These are phyloP conservation scores for Alcis repandata DNA, from an alignment of 2,888 invertebrate genomes.

Conservation along the genomic window DNA sequence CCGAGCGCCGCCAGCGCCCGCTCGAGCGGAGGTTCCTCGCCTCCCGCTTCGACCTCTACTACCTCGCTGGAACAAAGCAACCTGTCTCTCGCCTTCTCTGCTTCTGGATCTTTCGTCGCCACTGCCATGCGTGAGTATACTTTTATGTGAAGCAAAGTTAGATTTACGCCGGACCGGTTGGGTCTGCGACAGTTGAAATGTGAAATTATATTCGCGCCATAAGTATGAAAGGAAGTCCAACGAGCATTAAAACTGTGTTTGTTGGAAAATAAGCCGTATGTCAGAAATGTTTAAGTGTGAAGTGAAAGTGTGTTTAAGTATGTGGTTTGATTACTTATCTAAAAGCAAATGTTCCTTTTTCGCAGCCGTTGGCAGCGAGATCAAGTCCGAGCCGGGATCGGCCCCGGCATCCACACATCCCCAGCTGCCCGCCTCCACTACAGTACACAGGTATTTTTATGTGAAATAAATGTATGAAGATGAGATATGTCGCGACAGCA, in stretches of 20 bases:
- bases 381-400: conserved; percentile 61
- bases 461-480: too few species aligned
- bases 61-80: conserved; percentile 84
- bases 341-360: too few species aligned
- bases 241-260: too few species aligned
- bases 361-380: conserved; percentile 60
- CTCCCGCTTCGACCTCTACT: conserved; percentile 80
- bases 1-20: conserved; percentile 78
- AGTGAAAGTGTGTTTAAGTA: background rate
- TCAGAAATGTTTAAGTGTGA: background rate
- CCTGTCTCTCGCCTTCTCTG: conserved; percentile 78
- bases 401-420: conserved; percentile 70
- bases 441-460: conserved; percentile 66
- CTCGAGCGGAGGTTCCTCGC: conserved; percentile 76
- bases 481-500: too few species aligned
- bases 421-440: conserved; percentile 63
- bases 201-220: too few species aligned
- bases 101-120: conserved; percentile 78
- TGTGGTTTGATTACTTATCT: too few species aligned
- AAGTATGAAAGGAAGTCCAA: too few species aligned
- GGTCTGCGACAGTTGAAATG: too few species aligned
- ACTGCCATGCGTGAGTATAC: conserved; percentile 69
- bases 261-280: too few species aligned
- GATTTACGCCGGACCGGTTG: too few species aligned
- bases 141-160: too few species aligned